Evolutionary conservation across 2,113 vertebrate species (phyloP).

Genomic region (Equus przewalskii): DNA sequence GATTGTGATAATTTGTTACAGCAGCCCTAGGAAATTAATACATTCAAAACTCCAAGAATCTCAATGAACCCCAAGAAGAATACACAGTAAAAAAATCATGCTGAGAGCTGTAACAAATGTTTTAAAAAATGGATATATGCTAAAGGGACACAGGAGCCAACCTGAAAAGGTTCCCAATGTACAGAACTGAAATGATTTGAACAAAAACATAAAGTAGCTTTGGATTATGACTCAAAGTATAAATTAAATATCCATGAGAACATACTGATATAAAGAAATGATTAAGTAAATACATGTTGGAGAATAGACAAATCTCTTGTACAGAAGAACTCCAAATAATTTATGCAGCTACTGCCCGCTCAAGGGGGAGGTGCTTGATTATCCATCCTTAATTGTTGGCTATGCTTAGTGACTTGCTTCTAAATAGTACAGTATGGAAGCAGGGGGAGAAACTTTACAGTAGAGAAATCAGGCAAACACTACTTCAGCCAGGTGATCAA

Average conservation of each 20-base stretch:
- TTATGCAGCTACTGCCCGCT: background rate
- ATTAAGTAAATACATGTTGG: background rate
- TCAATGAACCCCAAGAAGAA: background rate
- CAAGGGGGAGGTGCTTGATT: background rate
- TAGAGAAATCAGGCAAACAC: background rate
- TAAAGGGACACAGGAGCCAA: background rate
- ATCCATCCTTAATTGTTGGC: background rate
- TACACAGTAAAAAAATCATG: background rate
- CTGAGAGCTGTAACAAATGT: background rate
- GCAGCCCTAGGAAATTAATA: background rate
- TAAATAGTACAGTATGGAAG: background rate
- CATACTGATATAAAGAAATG: background rate
- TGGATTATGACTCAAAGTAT: background rate
- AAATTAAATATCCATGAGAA: conserved; percentile 26
- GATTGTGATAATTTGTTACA: background rate
- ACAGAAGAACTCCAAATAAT: background rate
- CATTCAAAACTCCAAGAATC: background rate
- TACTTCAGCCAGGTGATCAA: background rate
- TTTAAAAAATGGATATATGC: background rate
- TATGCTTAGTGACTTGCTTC: background rate
- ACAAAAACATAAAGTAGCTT: background rate
- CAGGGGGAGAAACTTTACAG: background rate
- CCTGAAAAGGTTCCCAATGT: background rate
- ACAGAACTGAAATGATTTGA: background rate
- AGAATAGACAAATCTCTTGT: background rate